These are phyloP conservation scores for Netelia melanura DNA, from an alignment of 2,888 invertebrate genomes.

Conservation along the genomic window DNA sequence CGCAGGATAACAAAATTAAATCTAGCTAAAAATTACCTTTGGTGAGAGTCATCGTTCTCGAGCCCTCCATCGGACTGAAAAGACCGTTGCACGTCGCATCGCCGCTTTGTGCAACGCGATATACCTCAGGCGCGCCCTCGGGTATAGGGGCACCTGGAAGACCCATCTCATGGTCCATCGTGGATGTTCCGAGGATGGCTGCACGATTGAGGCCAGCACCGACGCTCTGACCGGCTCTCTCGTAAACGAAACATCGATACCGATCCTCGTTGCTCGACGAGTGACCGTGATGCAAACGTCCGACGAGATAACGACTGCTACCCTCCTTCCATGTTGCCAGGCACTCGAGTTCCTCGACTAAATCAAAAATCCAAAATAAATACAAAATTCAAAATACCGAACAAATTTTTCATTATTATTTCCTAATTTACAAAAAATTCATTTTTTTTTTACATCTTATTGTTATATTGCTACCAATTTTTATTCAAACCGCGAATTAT, in stretches of 20 bases:
- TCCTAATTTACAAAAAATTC: too few relatives aligned
- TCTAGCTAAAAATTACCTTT: constrained; percentile 86
- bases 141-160: constrained; percentile 78
- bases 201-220: constrained; percentile 77
- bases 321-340: constrained; percentile 98
- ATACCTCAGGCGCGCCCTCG: constrained; percentile 85
- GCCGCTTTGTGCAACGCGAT: constrained; percentile 95
- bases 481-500: neutral
- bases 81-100: constrained; percentile 97
- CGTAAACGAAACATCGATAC: constrained; percentile 98
- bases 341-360: constrained; percentile 96
- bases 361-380: neutral
- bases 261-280: constrained; percentile 96
- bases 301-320: constrained; percentile 95
- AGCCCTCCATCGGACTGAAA: constrained; percentile 95
- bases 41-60: constrained; percentile 92
- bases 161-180: constrained; percentile 81
- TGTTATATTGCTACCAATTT: neutral
- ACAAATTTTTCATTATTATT: too few relatives aligned
- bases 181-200: constrained; percentile 77
- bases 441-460: too few relatives aligned
- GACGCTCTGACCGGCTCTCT: constrained; percentile 88
- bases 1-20: neutral
- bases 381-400: neutral
- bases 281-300: constrained; percentile 95